phyloP scores from a whole-genome alignment of 2,113 vertebrate genomes.

The Rana temporaria region DNA sequence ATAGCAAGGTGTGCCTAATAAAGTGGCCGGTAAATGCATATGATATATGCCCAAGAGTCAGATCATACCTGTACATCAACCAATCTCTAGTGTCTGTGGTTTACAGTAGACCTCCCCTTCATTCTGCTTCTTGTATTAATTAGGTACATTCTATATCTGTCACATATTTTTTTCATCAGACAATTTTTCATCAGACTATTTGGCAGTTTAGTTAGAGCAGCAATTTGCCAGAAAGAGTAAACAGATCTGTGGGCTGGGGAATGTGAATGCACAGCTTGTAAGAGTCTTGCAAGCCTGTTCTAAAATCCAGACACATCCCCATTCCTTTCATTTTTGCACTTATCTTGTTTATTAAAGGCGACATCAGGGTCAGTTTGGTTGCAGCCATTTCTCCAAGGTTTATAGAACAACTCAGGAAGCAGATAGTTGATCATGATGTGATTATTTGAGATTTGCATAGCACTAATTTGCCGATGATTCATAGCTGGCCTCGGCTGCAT shows the following conservation, averaged over 20 bases:
- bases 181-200: background rate
- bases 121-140: too few species aligned
- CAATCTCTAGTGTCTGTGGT: too few species aligned
- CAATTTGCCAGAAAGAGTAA: slow-evolving; percentile 12
- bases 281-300: slow-evolving; percentile 1
- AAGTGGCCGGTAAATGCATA: too few species aligned
- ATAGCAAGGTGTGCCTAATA: too few species aligned
- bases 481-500: slow-evolving; percentile 30
- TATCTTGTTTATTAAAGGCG: slow-evolving; percentile 31
- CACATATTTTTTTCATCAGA: background rate
- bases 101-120: too few species aligned
- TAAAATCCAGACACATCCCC: slow-evolving; percentile 11
- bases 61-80: too few species aligned
- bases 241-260: slow-evolving; percentile 17
- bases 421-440: slow-evolving; percentile 38
- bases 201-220: background rate
- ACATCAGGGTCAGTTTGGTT: slow-evolving; percentile 39
- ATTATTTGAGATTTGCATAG: slow-evolving; percentile 49
- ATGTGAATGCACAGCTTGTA: background rate
- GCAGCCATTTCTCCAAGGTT: slow-evolving; percentile 30
- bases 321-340: slow-evolving; percentile 10
- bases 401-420: slow-evolving; percentile 28
- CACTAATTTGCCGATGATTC: slow-evolving; percentile 41
- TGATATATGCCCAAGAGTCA: too few species aligned
- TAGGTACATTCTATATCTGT: too few species aligned